These are phyloP conservation scores for Hirtodrosophila duncani DNA, from an alignment of 2,888 invertebrate genomes.

Conservation along the genomic window DNA sequence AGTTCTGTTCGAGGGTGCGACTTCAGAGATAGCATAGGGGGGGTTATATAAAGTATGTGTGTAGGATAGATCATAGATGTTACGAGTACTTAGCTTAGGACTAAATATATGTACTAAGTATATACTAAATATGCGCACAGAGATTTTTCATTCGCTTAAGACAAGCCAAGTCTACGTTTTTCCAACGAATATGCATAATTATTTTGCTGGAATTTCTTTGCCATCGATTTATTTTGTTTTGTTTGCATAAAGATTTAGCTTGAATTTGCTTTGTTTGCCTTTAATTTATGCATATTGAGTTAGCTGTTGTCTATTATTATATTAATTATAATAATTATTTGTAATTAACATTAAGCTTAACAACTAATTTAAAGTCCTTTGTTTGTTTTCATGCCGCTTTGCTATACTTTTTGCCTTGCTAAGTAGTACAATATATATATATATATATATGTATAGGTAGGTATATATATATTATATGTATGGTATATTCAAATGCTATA, in stretches of 20 bases:
- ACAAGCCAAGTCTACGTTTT: constrained; percentile 33
- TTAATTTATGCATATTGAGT: constrained; percentile 29
- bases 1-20: constrained; percentile 12
- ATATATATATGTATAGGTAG: constrained; percentile 23
- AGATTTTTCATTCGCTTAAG: constrained; percentile 41
- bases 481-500: constrained; percentile 45
- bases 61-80: constrained; percentile 4
- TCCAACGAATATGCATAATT: constrained; percentile 2
- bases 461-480: too few species aligned
- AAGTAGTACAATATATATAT: too few species aligned
- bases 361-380: constrained; percentile 66
- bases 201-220: background rate
- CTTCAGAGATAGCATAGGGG: constrained; percentile 29
- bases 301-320: constrained; percentile 1
- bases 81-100: constrained; percentile 7
- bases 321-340: constrained; percentile 10
- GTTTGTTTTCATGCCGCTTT: constrained; percentile 37
- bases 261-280: constrained; percentile 16
- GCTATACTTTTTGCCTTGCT: constrained; percentile 14
- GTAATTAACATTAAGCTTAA: constrained; percentile 56
- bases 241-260: too few species aligned
- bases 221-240: background rate
- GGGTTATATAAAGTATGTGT: constrained; percentile 29
- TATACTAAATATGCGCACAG: constrained; percentile 23
- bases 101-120: constrained; percentile 3